These are phyloP conservation scores for Leptobrachium ailaonicum DNA, from an alignment of 2,113 vertebrate species.

Conservation along the genomic window DNA sequence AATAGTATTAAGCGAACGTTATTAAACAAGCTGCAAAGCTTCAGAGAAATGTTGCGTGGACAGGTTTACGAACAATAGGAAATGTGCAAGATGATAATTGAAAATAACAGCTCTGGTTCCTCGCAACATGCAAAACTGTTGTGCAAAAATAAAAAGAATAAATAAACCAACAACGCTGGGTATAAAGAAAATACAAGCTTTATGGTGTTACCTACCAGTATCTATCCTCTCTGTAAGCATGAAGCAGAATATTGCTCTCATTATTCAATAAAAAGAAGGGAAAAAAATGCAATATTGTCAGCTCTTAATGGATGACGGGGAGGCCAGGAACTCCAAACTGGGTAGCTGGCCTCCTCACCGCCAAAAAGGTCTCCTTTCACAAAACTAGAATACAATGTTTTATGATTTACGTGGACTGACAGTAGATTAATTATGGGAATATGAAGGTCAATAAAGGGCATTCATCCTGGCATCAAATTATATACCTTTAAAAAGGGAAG, in stretches of 20 bases:
- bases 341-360: not conserved
- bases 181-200: constrained; percentile 21
- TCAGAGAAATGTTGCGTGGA: constrained; percentile 16
- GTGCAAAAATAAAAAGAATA: constrained; percentile 1
- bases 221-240: constrained; percentile 49
- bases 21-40: not conserved
- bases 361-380: not conserved
- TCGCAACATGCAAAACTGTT: constrained; percentile 25
- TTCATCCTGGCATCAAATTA: too few relatives aligned
- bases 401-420: too few relatives aligned
- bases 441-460: too few relatives aligned
- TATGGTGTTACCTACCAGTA: constrained; percentile 41
- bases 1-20: not conserved
- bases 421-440: too few relatives aligned
- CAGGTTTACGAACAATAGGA: constrained; percentile 24
- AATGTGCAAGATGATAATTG: constrained; percentile 21
- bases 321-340: not conserved
- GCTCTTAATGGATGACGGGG: not conserved
- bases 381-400: not conserved
- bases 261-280: constrained; percentile 44
- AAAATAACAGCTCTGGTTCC: constrained; percentile 34
- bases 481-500: too few relatives aligned
- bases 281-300: constrained; percentile 1
- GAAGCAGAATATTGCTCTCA: constrained; percentile 43
- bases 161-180: not conserved